Conservation (phyloP, 2,113 vertebrate genomes). For the Lates calcarifer region DNA sequence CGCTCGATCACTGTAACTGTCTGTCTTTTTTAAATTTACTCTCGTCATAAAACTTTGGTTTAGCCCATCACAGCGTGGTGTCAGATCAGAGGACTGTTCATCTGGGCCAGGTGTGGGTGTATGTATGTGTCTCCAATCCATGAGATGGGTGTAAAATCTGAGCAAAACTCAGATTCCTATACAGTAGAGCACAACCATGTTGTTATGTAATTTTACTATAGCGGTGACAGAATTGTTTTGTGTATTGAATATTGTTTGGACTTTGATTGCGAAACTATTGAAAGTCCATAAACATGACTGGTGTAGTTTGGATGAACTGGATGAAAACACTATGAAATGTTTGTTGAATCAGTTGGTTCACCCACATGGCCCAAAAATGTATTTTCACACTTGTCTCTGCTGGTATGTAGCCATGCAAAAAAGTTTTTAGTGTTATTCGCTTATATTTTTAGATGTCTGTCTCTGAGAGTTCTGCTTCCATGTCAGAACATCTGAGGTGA, state of each 20-base stretch:
- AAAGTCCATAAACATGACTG: background rate
- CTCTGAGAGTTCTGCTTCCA: background rate
- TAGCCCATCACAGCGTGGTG: conserved; percentile 8
- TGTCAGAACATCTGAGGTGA: background rate
- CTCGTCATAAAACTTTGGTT: conserved; percentile 15
- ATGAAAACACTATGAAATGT: background rate
- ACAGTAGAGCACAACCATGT: background rate
- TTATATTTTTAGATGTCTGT: background rate
- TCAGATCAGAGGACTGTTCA: conserved; percentile 47
- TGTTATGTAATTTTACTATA: background rate
- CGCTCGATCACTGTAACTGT: conserved; percentile 12
- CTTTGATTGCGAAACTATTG: background rate
- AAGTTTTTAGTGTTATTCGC: background rate
- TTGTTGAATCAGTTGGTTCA: background rate
- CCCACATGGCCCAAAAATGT: too few relatives aligned
- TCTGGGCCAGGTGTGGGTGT: conserved; percentile 25
- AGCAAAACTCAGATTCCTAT: background rate
- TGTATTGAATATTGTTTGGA: background rate
- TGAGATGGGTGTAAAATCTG: background rate
- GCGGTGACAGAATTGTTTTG: background rate
- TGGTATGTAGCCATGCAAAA: background rate
- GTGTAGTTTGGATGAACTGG: background rate
- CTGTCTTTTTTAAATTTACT: conserved; percentile 25
- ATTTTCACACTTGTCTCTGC: background rate
- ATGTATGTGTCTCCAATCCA: background rate